Percentiles rank a stretch among this genome's conserved stretches.
These are phyloP conservation scores for Syrphus vitripennis DNA, from an alignment of 2,888 invertebrate genomes.

Conservation along the genomic window DNA sequence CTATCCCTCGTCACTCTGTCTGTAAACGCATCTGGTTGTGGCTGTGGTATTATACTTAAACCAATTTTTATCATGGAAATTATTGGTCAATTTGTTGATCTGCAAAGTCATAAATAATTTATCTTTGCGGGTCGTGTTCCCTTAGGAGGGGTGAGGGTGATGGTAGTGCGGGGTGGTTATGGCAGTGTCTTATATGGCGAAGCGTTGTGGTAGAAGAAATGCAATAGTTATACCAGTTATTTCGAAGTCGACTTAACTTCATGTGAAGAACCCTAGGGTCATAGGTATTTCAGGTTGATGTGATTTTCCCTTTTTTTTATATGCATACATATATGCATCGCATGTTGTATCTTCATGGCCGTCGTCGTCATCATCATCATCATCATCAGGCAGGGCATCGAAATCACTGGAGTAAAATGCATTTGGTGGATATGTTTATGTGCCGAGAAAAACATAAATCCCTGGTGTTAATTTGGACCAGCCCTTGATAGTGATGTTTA, in stretches of 20 bases:
- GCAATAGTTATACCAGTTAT: constrained; percentile 36
- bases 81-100: constrained; percentile 81
- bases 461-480: constrained; percentile 69
- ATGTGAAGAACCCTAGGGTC: constrained; percentile 67
- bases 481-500: constrained; percentile 70
- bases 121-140: constrained; percentile 48
- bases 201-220: background rate
- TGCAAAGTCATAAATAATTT: constrained; percentile 80
- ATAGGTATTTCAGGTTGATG: constrained; percentile 64
- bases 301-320: constrained; percentile 23
- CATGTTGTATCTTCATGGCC: constrained; percentile 27
- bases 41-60: constrained; percentile 71
- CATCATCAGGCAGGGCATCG: constrained; percentile 8
- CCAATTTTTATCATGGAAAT: constrained; percentile 77
- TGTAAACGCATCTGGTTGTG: constrained; percentile 42
- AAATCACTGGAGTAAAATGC: constrained; percentile 29
- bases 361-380: constrained; percentile 30
- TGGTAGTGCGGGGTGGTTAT: background rate
- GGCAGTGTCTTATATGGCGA: background rate
- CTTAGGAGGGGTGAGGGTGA: background rate
- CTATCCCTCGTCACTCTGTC: constrained; percentile 72
- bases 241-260: background rate
- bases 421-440: constrained; percentile 68
- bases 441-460: constrained; percentile 71
- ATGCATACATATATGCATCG: background rate